phyloP scores from a whole-genome alignment of 1,140 invertebrate genomes.

The Antheraea pernyi region DNA sequence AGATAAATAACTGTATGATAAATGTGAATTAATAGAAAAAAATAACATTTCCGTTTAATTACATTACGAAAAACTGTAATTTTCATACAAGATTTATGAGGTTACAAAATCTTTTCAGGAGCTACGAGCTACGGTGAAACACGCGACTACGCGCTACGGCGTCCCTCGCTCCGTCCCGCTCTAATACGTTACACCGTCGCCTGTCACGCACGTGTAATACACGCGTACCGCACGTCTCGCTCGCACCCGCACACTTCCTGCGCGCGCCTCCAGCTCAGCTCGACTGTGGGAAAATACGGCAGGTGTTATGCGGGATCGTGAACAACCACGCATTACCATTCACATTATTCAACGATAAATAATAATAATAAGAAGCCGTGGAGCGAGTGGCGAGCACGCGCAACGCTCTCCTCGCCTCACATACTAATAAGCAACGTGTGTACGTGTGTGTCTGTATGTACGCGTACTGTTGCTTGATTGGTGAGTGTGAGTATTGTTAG shows the following conservation, averaged over 20 bases:
- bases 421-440: conserved; percentile 58
- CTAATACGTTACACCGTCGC: conserved; percentile 39
- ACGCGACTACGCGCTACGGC: conserved; percentile 43
- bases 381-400: conserved; percentile 76
- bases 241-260: conserved; percentile 62
- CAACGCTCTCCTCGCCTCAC: conserved; percentile 53
- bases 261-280: conserved; percentile 59
- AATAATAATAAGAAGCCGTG: conserved; percentile 77
- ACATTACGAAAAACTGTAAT: neutral
- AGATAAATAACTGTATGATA: no score
- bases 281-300: conserved; percentile 77
- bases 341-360: conserved; percentile 79
- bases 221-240: conserved; percentile 52
- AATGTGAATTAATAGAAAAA: no score
- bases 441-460: conserved; percentile 45
- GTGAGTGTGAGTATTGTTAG: conserved; percentile 48
- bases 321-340: conserved; percentile 78
- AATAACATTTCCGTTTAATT: neutral
- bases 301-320: conserved; percentile 78
- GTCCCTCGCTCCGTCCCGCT: conserved; percentile 32
- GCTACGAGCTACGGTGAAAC: neutral
- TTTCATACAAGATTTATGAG: neutral
- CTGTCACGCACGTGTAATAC: conserved; percentile 55
- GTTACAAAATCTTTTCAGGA: neutral
- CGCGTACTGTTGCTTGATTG: neutral